Evolutionary conservation across 2,113 vertebrate species (phyloP), one percentile per base, ranked within the genome.

Genomic region (Xenus cinereus): DNA sequence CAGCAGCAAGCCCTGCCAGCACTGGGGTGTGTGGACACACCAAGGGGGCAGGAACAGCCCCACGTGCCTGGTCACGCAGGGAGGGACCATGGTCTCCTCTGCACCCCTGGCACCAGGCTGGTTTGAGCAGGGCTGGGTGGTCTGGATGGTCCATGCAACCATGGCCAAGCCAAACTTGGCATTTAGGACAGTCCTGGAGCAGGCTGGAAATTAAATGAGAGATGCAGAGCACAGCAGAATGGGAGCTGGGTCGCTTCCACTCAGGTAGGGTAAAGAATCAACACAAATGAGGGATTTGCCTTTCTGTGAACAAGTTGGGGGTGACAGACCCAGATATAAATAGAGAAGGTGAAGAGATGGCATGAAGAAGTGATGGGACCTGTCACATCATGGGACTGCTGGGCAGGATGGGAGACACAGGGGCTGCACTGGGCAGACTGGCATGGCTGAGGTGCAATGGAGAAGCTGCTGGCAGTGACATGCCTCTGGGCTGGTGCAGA

Each of bases 31-130:
- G 51, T 41, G 54, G 45, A 30, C 0, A 0, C 12, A 54, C 2
- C 2, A 1, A 22, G 23, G 17, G 19, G 10, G 28, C 37, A 83
- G n/a, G 4, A 48, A 46, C 53, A 72, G 76, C 16, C 5, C 20
- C 37, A 15, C 1, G 0, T 14, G 9, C 9, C 48, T 2, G 2
- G 19, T 11, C n/a, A 35, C 5, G 1, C 18, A 50, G 6, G 4
- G 6, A 48, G 39, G 41, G 27, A 30, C 24, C 10, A 3, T 0
- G 3, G 33, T 5, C 18, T n/a, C 45, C 69, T 84, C 45, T 33
- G 32, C 56, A 56, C 4, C 60, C 30, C 37, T 11, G 3, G 43
- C 64, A 13, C 35, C 3, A 0, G 50, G 6, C 12, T 87, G 22
- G 4, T 69, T 13, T 19, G 10, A 27, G 46, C 3, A 6, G 30